These are phyloP conservation scores for Eospalax fontanierii DNA, from an alignment of 2,797 vertebrate species.

Conservation along the genomic window DNA sequence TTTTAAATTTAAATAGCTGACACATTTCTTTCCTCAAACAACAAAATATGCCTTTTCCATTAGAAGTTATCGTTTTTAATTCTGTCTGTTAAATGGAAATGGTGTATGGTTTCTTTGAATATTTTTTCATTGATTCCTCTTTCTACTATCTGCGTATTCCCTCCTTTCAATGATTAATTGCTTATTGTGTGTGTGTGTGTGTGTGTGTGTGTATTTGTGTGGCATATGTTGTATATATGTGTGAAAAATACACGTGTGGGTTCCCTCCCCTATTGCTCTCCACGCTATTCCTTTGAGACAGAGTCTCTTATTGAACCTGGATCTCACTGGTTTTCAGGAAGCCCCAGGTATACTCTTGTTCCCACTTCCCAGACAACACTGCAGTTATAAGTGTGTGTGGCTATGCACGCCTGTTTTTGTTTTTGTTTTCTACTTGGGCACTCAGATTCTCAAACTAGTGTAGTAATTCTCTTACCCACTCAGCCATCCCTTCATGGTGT, in stretches of 20 bases:
- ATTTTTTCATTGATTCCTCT: background rate
- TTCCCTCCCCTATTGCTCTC: too few relatives aligned
- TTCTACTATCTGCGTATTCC: background rate
- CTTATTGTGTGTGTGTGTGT: too few relatives aligned
- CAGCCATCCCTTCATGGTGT: background rate
- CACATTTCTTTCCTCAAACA: slow-evolving; percentile 36
- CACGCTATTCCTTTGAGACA: background rate
- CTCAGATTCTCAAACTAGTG: background rate
- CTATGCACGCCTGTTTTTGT: background rate
- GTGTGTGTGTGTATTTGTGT: background rate
- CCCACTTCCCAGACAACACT: background rate
- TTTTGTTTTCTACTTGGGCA: too few relatives aligned
- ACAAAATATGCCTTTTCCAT: background rate
- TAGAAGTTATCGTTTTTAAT: slow-evolving; percentile 40
- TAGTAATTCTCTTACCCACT: background rate
- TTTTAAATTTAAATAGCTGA: background rate
- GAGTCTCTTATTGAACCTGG: too few relatives aligned
- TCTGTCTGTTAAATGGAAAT: slow-evolving; percentile 33
- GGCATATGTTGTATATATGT: background rate
- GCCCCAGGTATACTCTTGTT: background rate
- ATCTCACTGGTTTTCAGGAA: background rate
- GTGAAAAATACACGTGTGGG: too few relatives aligned
- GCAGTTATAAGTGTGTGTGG: background rate
- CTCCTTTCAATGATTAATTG: slow-evolving; percentile 11
- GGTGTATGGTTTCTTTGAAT: background rate